These are phyloP conservation scores for Syrphus vitripennis DNA, from an alignment of 2,888 invertebrate species.

Conservation along the genomic window DNA sequence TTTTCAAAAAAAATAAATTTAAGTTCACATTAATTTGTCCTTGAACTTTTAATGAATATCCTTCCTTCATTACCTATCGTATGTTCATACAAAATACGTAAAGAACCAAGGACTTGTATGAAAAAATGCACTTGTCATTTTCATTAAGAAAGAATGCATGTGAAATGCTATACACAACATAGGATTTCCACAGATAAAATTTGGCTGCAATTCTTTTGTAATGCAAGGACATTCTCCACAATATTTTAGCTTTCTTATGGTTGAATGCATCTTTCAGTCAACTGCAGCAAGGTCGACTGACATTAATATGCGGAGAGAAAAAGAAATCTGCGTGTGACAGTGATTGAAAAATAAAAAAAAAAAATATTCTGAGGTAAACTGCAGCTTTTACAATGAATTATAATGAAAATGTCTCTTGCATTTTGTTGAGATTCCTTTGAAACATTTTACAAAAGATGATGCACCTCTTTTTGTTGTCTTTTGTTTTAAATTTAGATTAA, in stretches of 20 bases:
- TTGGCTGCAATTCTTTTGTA: conserved; percentile 22
- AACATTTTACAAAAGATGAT: background rate
- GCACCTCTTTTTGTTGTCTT: background rate
- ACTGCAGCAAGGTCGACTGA: conserved; percentile 17
- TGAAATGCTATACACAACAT: background rate
- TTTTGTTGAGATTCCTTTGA: background rate
- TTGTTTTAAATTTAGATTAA: background rate
- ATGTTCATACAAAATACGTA: background rate
- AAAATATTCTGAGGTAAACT: conserved; percentile 5
- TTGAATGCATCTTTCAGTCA: conserved; percentile 23
- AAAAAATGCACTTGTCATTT: conserved; percentile 11
- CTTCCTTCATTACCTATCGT: background rate
- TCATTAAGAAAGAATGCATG: conserved; percentile 1
- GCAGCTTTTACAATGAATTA: background rate
- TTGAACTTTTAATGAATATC: background rate
- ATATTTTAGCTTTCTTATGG: background rate
- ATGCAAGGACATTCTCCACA: conserved; percentile 7
- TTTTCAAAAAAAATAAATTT: too few species aligned
- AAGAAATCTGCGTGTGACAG: conserved; percentile 7
- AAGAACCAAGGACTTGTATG: background rate
- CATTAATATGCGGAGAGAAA: background rate
- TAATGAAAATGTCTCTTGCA: conserved; percentile 4
- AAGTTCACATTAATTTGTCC: too few species aligned
- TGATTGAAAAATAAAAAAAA: background rate
- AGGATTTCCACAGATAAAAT: background rate